A percentile compares a stretch with the other conserved stretches of the same genome.
phyloP scores from a whole-genome alignment of 2,888 invertebrate species.

The Crioceris asparagi region DNA sequence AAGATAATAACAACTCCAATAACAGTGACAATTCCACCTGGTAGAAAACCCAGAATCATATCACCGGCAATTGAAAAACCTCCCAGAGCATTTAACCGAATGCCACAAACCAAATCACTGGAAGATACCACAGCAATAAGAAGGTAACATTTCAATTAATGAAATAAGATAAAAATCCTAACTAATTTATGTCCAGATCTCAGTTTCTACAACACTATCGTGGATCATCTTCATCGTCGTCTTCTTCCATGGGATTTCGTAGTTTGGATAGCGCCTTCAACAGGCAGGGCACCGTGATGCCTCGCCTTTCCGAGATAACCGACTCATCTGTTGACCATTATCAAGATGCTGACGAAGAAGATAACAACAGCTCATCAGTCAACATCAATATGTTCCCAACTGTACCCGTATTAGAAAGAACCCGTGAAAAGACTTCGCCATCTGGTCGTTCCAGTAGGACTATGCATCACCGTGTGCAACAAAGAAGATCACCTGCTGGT shows the following conservation, averaged over 20 bases:
- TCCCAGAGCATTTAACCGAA: slow-evolving; percentile 23
- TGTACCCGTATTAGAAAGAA: slow-evolving; percentile 11
- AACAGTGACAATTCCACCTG: too few relatives aligned
- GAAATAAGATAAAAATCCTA: neutral
- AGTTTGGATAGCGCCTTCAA: slow-evolving; percentile 50
- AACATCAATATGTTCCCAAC: slow-evolving; percentile 36
- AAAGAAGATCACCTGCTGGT: slow-evolving; percentile 32
- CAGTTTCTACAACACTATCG: slow-evolving; percentile 11
- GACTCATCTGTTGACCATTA: slow-evolving; percentile 36
- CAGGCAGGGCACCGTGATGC: slow-evolving; percentile 32
- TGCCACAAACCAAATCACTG: slow-evolving; percentile 44
- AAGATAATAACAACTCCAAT: slow-evolving; percentile 22
- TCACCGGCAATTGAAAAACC: slow-evolving; percentile 19
- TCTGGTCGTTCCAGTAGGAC: slow-evolving; percentile 27
- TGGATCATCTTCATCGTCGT: slow-evolving; percentile 44
- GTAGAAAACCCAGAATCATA: too few relatives aligned
- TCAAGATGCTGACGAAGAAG: slow-evolving; percentile 41
- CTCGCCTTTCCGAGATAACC: slow-evolving; percentile 41
- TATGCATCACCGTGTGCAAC: slow-evolving; percentile 17
- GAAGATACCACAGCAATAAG: slow-evolving; percentile 44
- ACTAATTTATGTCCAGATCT: slow-evolving; percentile 1
- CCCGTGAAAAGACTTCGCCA: slow-evolving; percentile 32
- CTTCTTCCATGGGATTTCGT: slow-evolving; percentile 50
- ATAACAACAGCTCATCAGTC: slow-evolving; percentile 41
- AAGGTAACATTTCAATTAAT: slow-evolving; percentile 29